Evolutionary conservation across 2,113 vertebrate genomes (phyloP).

Genomic region (Microtus pennsylvanicus): DNA sequence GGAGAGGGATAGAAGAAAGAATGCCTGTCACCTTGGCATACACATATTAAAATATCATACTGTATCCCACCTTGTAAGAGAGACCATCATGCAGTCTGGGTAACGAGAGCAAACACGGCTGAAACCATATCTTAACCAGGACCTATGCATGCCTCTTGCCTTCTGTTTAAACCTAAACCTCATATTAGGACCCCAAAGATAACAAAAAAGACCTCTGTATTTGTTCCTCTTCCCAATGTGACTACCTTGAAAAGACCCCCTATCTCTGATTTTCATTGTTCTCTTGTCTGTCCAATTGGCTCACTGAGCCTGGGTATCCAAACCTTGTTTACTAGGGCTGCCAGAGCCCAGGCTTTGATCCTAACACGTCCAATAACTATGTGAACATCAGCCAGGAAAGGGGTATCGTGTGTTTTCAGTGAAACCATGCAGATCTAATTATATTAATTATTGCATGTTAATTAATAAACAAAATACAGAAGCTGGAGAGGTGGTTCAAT

Average conservation of each 20-base stretch:
- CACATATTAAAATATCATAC: not conserved
- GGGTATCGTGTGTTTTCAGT: not conserved
- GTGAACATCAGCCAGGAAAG: not conserved
- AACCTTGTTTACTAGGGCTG: not conserved
- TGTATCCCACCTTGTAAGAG: not conserved
- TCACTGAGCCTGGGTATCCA: not conserved
- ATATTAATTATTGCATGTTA: not conserved
- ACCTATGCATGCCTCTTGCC: not conserved
- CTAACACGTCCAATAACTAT: not conserved
- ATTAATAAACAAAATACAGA: not conserved
- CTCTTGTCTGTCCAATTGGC: not conserved
- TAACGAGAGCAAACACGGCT: not conserved
- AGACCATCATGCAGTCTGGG: not conserved
- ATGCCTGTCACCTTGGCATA: too few relatives aligned
- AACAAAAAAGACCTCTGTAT: not conserved
- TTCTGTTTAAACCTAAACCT: not conserved
- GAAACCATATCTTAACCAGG: not conserved
- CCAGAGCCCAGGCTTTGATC: not conserved
- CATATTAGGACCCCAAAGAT: not conserved
- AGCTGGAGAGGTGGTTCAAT: not conserved
- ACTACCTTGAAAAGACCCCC: too few relatives aligned
- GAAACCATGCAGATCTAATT: not conserved
- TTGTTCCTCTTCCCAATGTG: not conserved
- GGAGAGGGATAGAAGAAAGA: too few relatives aligned
- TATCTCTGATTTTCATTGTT: not conserved